Evolutionary conservation across 2,113 vertebrate species (phyloP).

Genomic region (Myanophis thanlyinensis): DNA sequence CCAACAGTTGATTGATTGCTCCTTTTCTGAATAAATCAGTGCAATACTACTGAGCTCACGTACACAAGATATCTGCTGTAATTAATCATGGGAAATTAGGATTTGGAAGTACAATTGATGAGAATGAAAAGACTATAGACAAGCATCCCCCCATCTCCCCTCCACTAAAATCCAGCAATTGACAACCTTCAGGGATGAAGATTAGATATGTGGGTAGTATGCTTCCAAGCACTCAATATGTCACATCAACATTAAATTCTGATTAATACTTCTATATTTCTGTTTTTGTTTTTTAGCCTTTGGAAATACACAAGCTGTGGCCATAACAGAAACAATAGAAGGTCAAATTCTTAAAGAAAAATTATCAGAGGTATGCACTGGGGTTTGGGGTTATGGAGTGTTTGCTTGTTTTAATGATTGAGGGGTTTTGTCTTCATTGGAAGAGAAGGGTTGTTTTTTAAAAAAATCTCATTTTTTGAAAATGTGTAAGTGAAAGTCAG

Average conservation of each 20-base stretch:
- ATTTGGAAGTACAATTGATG: not conserved
- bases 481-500: not conserved
- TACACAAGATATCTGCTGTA: not conserved
- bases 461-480: not conserved
- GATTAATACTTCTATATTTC: not conserved
- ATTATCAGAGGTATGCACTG: constrained; percentile 44
- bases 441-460: not conserved
- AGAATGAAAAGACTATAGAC: not conserved
- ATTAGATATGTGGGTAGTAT: not conserved
- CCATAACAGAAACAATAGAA: not conserved
- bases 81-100: not conserved
- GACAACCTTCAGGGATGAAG: not conserved
- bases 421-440: not conserved
- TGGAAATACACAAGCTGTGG: not conserved
- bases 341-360: constrained; percentile 8
- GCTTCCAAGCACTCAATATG: not conserved
- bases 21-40: not conserved
- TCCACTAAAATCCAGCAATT: not conserved
- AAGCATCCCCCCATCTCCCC: not conserved
- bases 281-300: constrained; percentile 41
- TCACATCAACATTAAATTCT: not conserved
- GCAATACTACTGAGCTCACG: not conserved
- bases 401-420: not conserved
- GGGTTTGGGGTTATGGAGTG: not conserved
- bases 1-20: not conserved